These are phyloP conservation scores for Uria aalge DNA, from an alignment of 2,113 vertebrate species.

Conservation along the genomic window DNA sequence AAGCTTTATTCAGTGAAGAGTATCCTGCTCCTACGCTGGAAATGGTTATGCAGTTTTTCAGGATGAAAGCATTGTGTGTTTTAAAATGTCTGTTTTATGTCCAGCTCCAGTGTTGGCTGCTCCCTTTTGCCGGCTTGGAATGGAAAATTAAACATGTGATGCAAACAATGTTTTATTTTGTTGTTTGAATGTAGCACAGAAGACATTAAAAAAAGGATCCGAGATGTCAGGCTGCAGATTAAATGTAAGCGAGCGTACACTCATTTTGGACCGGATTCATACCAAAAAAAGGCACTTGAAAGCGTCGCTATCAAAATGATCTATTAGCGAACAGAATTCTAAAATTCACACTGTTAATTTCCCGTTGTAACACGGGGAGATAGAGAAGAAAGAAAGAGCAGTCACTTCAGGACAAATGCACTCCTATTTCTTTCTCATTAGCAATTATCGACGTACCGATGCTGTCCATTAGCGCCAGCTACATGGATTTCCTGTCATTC, in stretches of 20 bases:
- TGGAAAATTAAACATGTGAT: conserved; percentile 12
- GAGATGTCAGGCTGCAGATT: neutral
- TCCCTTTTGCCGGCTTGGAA: neutral
- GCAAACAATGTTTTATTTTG: conserved; percentile 10
- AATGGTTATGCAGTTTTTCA: neutral
- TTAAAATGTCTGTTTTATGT: neutral
- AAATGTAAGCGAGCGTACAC: neutral
- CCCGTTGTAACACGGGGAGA: neutral
- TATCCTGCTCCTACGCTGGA: neutral
- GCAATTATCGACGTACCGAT: conserved; percentile 35
- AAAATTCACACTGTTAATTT: neutral
- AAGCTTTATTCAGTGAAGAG: neutral
- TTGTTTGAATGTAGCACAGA: neutral
- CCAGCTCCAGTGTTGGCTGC: neutral
- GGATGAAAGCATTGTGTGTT: neutral
- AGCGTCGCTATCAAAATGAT: neutral
- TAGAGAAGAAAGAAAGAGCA: conserved; percentile 20
- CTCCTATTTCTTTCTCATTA: conserved; percentile 21
- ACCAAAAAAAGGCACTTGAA: neutral
- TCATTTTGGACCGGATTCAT: neutral
- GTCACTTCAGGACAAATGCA: neutral
- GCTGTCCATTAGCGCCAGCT: conserved; percentile 50
- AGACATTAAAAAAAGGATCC: neutral
- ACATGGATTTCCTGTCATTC: conserved; percentile 58
- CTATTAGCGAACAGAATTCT: neutral